Evolutionary conservation across 1,140 invertebrate genomes (phyloP), one percentile per base, ranked within the genome.

Genomic region (Leptinotarsa texana): DNA sequence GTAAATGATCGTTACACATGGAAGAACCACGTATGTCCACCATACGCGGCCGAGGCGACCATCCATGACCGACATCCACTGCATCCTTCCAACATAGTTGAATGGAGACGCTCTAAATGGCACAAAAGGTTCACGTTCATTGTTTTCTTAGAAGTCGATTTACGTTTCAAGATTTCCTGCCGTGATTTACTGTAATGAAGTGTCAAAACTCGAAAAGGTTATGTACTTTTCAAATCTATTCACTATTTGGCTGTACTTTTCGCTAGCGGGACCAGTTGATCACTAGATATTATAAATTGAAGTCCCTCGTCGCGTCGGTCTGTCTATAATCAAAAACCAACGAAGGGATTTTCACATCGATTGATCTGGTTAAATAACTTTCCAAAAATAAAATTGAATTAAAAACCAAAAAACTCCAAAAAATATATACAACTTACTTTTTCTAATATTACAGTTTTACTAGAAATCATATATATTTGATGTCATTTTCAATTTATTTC

Each of bases 1-100:
- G 27, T 65, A 72, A 72, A 72, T 72, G 70, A 67, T 72, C 74
- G 70, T 72, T 51, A 72, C 70, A 66, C 69, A 72, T 61, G 69
- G 70, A 72, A 72, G 69, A 72, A 69, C 33, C 70, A 72, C 67
- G 67, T 74, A 69, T 74, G 73, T 51, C 62, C 66, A 65, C 24
- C 66, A 74, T 74, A 74, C 73, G 73, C 73, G 67, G 57, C 47
- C 42, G 21, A 62, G 49, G 72, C 63, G 18, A 18, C 65, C 63
- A 33, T 13, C 63, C 63, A 33, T 22, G 21, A 65, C 63, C 21
- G 27, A 65, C 21, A 65, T 65, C 63, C 63, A 65, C 63, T 33
- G 21, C 63, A 65, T 65, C 63, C 63, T 57, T 57, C 51, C n/a
- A 57, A n/a, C 51, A 57, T 57, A 57, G 51, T 57, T 57, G 51